Evolutionary conservation across 2,888 invertebrate genomes (phyloP).

Genomic region (Lasioglossum morio): DNA sequence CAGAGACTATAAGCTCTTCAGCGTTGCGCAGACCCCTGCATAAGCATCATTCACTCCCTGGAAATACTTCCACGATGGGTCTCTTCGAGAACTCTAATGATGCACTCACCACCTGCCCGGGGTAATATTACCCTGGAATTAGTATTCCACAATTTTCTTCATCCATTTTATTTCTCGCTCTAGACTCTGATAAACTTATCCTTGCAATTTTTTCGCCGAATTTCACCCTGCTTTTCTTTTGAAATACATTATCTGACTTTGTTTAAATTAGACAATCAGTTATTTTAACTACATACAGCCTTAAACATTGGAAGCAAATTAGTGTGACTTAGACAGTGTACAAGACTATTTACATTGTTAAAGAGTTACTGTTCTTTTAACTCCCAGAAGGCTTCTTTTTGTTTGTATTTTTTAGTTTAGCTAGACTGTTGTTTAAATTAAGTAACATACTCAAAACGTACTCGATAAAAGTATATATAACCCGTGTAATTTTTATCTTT

Average conservation of each 20-base stretch:
- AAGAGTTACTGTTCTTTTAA: neutral
- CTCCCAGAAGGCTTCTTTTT: too few relatives aligned
- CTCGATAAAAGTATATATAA: too few relatives aligned
- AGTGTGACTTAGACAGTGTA: neutral
- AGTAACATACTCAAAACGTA: neutral
- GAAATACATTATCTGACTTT: neutral
- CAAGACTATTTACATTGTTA: neutral
- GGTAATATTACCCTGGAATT: slow-evolving; percentile 23
- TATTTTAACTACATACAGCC: too few relatives aligned
- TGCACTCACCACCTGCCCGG: slow-evolving; percentile 41
- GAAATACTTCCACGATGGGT: slow-evolving; percentile 52
- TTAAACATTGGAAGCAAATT: neutral
- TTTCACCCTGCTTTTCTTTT: neutral
- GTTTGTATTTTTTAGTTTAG: neutral
- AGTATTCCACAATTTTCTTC: slow-evolving; percentile 35
- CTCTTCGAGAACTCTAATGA: slow-evolving; percentile 62
- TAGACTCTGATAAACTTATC: neutral
- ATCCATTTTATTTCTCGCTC: neutral
- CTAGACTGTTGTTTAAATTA: neutral
- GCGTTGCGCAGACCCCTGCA: slow-evolving; percentile 27
- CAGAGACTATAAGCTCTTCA: slow-evolving; percentile 21
- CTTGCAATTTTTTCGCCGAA: neutral
- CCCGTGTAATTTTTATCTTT: too few relatives aligned
- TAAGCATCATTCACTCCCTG: slow-evolving; percentile 33
- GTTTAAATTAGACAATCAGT: neutral